Percentiles rank a stretch among this genome's conserved stretches.
Evolutionary conservation across 1,140 invertebrate genomes (phyloP).

Genomic region (Drosophila lowei): DNA sequence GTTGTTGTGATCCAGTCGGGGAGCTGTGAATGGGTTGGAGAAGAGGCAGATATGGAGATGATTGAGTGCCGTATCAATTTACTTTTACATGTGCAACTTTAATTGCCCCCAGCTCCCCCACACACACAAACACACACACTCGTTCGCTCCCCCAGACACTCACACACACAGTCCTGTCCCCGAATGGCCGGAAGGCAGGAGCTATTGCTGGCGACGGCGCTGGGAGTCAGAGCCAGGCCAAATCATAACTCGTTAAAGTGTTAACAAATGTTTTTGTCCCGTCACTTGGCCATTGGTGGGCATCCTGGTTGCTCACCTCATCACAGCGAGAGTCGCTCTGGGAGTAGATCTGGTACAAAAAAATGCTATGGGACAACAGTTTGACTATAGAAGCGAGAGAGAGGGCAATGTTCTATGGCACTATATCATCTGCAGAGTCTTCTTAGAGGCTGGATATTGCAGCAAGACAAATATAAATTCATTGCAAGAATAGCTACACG

Average conservation of each 20-base stretch:
- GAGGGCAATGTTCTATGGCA: no score
- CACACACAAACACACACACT: no score
- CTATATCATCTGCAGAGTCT: no score
- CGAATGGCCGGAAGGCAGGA: slow-evolving; percentile 36
- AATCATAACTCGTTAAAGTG: slow-evolving; percentile 81
- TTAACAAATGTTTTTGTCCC: slow-evolving; percentile 80
- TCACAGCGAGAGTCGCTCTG: neutral
- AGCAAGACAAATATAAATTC: neutral
- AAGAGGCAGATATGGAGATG: slow-evolving; percentile 22
- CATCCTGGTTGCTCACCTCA: slow-evolving; percentile 29
- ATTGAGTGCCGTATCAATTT: slow-evolving; percentile 64
- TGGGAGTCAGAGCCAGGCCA: slow-evolving; percentile 12
- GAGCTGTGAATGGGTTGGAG: slow-evolving; percentile 34
- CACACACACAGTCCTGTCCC: neutral
- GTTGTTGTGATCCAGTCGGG: slow-evolving; percentile 74
- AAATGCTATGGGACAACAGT: no score
- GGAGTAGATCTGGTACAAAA: neutral
- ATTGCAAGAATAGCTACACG: no score
- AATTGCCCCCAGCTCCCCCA: slow-evolving; percentile 44
- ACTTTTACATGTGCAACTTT: slow-evolving; percentile 62
- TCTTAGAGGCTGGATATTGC: no score
- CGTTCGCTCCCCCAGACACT: no score
- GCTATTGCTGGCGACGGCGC: slow-evolving; percentile 3
- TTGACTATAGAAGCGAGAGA: no score
- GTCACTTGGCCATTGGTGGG: slow-evolving; percentile 37